Evolutionary conservation across 2,888 invertebrate genomes (phyloP), one percentile per base, ranked within the genome.

Genomic region (Piscicola geometra): DNA sequence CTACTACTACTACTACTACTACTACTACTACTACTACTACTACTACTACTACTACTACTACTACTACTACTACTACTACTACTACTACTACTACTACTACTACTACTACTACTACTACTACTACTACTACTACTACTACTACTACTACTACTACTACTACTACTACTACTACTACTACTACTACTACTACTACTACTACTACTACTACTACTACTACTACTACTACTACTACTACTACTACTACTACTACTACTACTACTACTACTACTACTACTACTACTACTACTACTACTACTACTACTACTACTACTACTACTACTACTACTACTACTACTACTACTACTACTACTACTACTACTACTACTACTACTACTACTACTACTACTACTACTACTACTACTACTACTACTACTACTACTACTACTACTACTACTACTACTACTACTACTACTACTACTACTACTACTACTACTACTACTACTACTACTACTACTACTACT

Each of bases 391-490:
- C 70, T 33, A 5, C 70, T 1, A 32, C 70, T 33, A 70, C 70
- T 21, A 70, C 70, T 32, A 5, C 3, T 70, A 70, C 33, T 36
- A 70, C 1, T 3, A 1, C 0, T 36, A 66, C 28, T 66, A 66
- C 28, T 66, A 66, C 28, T 66, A 25, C n/a, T 66, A 66, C 67
- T 66, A 66, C 28, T 66, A 66, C 28, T 66, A 66, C 28, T 66
- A 25, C n/a, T 66, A 66, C 28, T 66, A 66, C 28, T 66, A 66
- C 35, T 70, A 35, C 2, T 70, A 41, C 25, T 41, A 70, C 18
- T 50, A 71, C 0, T 71, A 70, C 18, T 70, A 35, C 2, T 70
- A 70, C 18, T 41, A 70, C 0, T 41, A 70, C 1, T 70, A 70
- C 18, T 41, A 70, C 18, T 41, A 71, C 0, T 41, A 70, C 1